These are phyloP conservation scores for Hucho hucho DNA, from an alignment of 2,113 vertebrate species.

Conservation along the genomic window DNA sequence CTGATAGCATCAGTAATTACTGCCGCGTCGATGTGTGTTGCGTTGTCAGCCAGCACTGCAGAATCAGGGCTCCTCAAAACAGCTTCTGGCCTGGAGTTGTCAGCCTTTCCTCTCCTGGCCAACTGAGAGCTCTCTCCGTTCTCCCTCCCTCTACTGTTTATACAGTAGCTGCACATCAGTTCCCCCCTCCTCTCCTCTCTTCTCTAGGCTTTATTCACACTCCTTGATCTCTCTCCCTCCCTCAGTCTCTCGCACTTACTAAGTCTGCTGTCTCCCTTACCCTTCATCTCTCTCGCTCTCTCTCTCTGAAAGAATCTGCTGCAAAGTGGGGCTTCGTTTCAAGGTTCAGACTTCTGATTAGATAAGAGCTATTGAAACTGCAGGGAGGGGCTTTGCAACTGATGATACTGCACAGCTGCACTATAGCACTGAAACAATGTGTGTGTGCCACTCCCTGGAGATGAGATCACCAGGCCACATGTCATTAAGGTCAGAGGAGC, in stretches of 20 bases:
- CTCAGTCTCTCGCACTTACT: neutral
- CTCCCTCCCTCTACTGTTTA: neutral
- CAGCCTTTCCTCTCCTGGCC: neutral
- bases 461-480: conserved; percentile 1
- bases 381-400: conserved; percentile 39
- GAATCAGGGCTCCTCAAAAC: conserved; percentile 15
- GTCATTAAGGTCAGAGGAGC: neutral
- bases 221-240: neutral
- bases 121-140: neutral
- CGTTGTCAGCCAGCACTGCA: conserved; percentile 35
- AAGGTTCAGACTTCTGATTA: conserved; percentile 65
- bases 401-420: conserved; percentile 43
- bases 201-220: neutral
- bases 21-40: conserved; percentile 24
- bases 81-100: neutral
- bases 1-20: conserved; percentile 48
- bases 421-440: neutral
- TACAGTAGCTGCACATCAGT: neutral
- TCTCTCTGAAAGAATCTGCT: conserved; percentile 38
- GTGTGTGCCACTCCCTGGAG: neutral
- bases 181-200: neutral
- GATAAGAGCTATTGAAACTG: conserved; percentile 65
- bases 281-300: neutral
- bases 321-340: conserved; percentile 56
- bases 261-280: neutral